Evolutionary conservation across 2,113 vertebrate genomes (phyloP), one percentile per base, ranked within the genome.

Genomic region (Gadus chalcogrammus): DNA sequence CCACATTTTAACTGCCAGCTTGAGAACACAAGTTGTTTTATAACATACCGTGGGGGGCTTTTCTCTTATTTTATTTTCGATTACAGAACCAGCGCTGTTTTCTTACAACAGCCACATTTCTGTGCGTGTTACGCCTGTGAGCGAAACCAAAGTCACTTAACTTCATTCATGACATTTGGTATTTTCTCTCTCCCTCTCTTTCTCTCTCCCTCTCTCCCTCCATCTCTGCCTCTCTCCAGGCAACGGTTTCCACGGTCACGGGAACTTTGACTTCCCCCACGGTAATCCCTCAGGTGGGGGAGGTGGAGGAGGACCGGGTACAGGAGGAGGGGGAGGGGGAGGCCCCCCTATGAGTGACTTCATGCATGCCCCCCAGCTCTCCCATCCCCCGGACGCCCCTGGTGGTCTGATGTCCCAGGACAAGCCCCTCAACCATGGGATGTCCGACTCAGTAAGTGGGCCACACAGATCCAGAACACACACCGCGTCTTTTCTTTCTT

Each of bases 291-390:
- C 88, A 1, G 93, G 94, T 61, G 95, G 94, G 67, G 95, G 85
- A 31, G 73, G 73, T 0, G 95, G 85, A 35, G 73, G 73, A 0
- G 82, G 74, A 22, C 80, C 77, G 53, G 55, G 55, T 58, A 13
- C 55, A 58, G 55, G 55, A 58, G 55, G 55, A 77, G 77, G 48
- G 20, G 70, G 66, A 61, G 85, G 88, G 52, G 83, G 82, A 38
- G 88, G 87, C 63, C 85, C 95, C 3, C 95, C 97, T 56, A 95
- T 99, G 94, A 98, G 93, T 27, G 97, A 99, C 92, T 99, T 99
- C 93, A 98, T 99, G 93, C 97, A 99, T 0, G 95, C 93, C 24
- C 97, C 97, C 53, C 97, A 99, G 89, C 94, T 99, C 68, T 99
- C 97, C 15, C 97, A 99, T 78, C 97, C 96, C 3, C 96, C 97